A percentile compares a stretch with the other conserved stretches of the same genome.
phyloP scores from a whole-genome alignment of 1,140 invertebrate genomes.

The Trachymyrmex cornetzi region DNA sequence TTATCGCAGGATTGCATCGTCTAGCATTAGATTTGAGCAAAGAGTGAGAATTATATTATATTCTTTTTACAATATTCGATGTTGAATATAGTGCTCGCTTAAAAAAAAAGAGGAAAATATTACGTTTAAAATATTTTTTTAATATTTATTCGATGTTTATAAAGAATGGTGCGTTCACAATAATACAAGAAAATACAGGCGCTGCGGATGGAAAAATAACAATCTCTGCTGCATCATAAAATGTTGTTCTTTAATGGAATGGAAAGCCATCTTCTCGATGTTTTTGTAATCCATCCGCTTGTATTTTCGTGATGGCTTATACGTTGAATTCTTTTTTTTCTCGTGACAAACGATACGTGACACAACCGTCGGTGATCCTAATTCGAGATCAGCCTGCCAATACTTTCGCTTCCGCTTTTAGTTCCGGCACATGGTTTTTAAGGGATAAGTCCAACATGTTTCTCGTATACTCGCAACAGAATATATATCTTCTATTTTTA shows the following conservation, averaged over 20 bases:
- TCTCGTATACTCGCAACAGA: neutral
- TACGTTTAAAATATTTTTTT: neutral
- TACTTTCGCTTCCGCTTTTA: conserved; percentile 59
- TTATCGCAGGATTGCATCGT: no score
- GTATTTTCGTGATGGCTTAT: conserved; percentile 9
- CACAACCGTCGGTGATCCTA: neutral
- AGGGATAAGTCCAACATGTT: conserved; percentile 18
- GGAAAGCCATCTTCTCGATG: conserved; percentile 37
- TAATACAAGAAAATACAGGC: neutral
- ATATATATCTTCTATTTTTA: neutral
- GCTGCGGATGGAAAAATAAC: neutral
- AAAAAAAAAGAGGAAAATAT: neutral
- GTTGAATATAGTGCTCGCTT: neutral
- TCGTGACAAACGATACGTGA: conserved; percentile 54
- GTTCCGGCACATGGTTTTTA: conserved; percentile 19
- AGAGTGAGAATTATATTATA: neutral
- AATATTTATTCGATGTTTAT: neutral
- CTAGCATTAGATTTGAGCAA: neutral
- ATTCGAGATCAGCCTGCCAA: conserved; percentile 41
- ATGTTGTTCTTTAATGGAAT: neutral
- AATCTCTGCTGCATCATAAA: neutral
- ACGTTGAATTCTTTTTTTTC: conserved; percentile 10
- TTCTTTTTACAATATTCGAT: neutral
- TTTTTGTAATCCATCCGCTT: conserved; percentile 56
- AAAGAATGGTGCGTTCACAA: neutral